These are phyloP conservation scores for Menidia menidia DNA, from an alignment of 2,797 vertebrate genomes.

Conservation along the genomic window DNA sequence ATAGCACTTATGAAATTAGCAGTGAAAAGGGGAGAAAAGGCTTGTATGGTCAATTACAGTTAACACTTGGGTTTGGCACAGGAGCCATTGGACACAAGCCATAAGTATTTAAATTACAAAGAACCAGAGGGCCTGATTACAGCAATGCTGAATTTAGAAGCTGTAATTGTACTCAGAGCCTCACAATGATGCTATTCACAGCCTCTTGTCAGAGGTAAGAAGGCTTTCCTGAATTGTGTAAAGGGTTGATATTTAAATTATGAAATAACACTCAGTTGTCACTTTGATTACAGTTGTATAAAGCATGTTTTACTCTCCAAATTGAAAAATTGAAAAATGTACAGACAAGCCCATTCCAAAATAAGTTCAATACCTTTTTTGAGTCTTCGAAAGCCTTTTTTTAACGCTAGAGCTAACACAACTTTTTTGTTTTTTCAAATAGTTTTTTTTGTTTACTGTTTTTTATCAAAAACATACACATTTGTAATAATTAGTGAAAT, in stretches of 20 bases:
- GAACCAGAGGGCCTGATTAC: slow-evolving; percentile 78
- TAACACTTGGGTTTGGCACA: slow-evolving; percentile 77
- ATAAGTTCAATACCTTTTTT: not conserved
- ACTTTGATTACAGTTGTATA: slow-evolving; percentile 39
- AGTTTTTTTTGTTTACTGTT: not conserved
- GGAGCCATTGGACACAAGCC: slow-evolving; percentile 78
- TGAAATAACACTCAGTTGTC: slow-evolving; percentile 53
- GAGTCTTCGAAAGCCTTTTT: not conserved
- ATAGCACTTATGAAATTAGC: slow-evolving; percentile 80
- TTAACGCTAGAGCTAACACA: not conserved
- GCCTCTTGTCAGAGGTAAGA: slow-evolving; percentile 55
- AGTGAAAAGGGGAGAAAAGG: slow-evolving; percentile 75
- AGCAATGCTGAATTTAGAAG: slow-evolving; percentile 71
- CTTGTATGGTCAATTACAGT: slow-evolving; percentile 81
- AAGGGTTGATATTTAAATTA: slow-evolving; percentile 48
- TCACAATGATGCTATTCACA: slow-evolving; percentile 68
- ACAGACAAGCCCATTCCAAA: not conserved
- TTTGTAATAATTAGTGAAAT: too few relatives aligned
- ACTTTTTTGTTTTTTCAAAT: not conserved
- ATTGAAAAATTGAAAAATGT: not conserved
- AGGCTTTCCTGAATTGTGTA: slow-evolving; percentile 42
- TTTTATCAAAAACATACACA: not conserved
- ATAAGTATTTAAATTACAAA: slow-evolving; percentile 77
- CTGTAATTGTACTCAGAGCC: slow-evolving; percentile 65
- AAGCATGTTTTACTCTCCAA: slow-evolving; percentile 33